These are phyloP conservation scores for Tipula vernalis DNA, from an alignment of 2,888 invertebrate genomes.

Conservation along the genomic window DNA sequence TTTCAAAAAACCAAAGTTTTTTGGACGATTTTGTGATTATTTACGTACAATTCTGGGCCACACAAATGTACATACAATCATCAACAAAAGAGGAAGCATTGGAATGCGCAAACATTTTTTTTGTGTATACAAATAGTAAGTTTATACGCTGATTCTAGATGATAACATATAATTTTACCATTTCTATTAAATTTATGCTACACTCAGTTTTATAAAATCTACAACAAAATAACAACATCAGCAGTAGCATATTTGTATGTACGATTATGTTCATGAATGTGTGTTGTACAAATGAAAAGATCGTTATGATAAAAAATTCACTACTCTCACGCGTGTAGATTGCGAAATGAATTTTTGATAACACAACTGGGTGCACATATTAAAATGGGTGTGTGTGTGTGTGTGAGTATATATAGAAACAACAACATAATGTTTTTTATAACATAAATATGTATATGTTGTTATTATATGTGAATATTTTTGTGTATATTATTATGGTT, in stretches of 20 bases:
- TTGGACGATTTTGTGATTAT: neutral
- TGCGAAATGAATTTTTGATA: slow-evolving; percentile 37
- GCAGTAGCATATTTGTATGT: neutral
- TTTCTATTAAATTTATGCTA: slow-evolving; percentile 4
- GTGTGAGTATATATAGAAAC: neutral
- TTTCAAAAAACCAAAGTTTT: neutral
- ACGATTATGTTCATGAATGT: neutral
- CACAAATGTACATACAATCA: neutral
- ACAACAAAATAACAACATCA: neutral
- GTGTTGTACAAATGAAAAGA: neutral
- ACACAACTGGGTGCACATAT: slow-evolving; percentile 15
- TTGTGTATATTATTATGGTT: neutral
- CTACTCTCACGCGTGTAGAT: slow-evolving; percentile 37
- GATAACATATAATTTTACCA: neutral
- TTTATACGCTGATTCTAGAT: neutral
- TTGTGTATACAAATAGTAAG: neutral
- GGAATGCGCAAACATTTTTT: neutral
- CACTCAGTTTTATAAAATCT: neutral
- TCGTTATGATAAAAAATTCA: slow-evolving; percentile 30
- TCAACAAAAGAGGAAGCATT: neutral
- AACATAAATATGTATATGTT: slow-evolving; percentile 5
- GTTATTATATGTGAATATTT: neutral
- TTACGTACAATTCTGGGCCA: neutral
- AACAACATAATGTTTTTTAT: neutral
- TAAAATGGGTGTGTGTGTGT: neutral